Evolutionary conservation across 2,113 vertebrate species (phyloP), one percentile per base, ranked within the genome.

Genomic region (Ophthalmolycus amberensis): DNA sequence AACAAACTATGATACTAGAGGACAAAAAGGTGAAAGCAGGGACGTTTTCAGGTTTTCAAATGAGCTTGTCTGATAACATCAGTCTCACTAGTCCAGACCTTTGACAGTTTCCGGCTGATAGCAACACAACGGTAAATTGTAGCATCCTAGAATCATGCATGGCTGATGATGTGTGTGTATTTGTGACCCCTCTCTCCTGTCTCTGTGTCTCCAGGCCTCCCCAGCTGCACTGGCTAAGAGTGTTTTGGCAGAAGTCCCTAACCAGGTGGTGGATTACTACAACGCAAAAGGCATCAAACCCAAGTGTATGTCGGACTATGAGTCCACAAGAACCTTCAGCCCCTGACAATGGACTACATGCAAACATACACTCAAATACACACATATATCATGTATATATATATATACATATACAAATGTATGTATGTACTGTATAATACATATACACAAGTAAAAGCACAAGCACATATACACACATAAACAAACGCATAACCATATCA

Each of bases 211-310:
- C 22, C 95, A 99, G 98, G 98, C 98, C 40, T 99, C 98, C 85
- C 98, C 98, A 77, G 97, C 98, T 85, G 98, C 98, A 52, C 96
- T 99, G 85, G 98, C 98, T 63, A 99, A 99, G 93, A 99, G 97
- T 5, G 98, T 99, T 89, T 90, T 99, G 95, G 98, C 98, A 20
- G 98, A 99, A 95, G 98, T 99, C 92, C 98, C 98, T 50, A 99
- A 99, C 91, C 98, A 99, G 94, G 98, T 99, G 71, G 98, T 99
- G 95, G 98, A 99, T 95, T 99, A 99, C 95, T 99, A 99, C 95
- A 99, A 97, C 63, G 96, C 97, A 77, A 99, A 99, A 95, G 97
- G 96, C 88, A 99, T 99, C 92, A 97, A 97, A 93, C 98, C 98
- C 91, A 99, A 99, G 94, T 97, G 98, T 89, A 86, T 97, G 82